Conservation (phyloP, 2,113 vertebrate genomes). For the Egretta garzetta region DNA sequence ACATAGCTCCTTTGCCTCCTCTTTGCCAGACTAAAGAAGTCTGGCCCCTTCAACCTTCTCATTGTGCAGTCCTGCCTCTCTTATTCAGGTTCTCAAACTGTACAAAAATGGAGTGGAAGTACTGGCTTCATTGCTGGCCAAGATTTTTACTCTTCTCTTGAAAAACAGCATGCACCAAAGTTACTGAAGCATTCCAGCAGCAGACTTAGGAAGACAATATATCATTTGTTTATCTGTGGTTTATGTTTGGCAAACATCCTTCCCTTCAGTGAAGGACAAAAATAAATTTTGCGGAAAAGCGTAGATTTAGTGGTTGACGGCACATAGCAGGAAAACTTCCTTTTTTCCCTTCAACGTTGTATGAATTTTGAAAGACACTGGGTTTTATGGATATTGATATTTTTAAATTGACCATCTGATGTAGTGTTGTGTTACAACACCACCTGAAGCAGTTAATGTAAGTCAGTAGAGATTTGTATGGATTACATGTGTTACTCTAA, state of each 20-base stretch:
- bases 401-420: not conserved
- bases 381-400: not conserved
- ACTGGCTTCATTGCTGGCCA: not conserved
- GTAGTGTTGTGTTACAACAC: not conserved
- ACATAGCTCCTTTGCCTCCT: not conserved
- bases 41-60: not conserved
- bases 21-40: not conserved
- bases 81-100: not conserved
- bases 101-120: not conserved
- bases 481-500: not conserved
- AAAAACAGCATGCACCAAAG: not conserved
- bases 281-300: not conserved
- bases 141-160: not conserved
- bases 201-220: not conserved
- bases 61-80: not conserved
- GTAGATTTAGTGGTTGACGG: not conserved
- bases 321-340: not conserved
- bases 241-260: not conserved
- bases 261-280: not conserved
- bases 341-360: accelerated
- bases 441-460: not conserved
- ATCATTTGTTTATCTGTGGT: not conserved
- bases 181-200: not conserved
- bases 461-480: not conserved
- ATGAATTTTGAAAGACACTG: not conserved